Evolutionary conservation across 2,888 invertebrate species (phyloP).

Genomic region (Napeogenes sylphis): DNA sequence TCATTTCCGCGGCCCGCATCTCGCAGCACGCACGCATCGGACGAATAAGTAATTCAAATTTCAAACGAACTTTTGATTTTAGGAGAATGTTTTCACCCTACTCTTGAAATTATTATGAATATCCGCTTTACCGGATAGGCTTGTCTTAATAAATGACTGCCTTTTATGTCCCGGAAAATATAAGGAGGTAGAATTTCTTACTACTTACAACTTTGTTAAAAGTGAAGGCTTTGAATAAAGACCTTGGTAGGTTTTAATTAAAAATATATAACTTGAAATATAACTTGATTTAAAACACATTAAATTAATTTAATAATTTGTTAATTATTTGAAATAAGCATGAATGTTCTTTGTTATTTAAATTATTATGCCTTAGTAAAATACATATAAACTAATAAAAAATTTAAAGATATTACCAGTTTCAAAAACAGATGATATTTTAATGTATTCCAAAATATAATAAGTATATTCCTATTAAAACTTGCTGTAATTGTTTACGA

Average conservation of each 20-base stretch:
- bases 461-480: too few species aligned
- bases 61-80: conserved; percentile 76
- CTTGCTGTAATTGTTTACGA: too few species aligned
- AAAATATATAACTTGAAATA: neutral
- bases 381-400: too few species aligned
- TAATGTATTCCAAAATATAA: too few species aligned
- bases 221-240: neutral
- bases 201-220: conserved; percentile 2
- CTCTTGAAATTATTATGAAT: conserved; percentile 72
- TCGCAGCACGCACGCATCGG: conserved; percentile 71
- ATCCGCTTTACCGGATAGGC: conserved; percentile 51
- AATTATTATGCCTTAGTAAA: too few species aligned
- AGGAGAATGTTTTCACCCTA: conserved; percentile 63
- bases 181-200: conserved; percentile 17
- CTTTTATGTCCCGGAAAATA: conserved; percentile 21
- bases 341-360: too few species aligned
- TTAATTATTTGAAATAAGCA: too few species aligned
- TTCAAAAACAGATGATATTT: too few species aligned
- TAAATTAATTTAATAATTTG: too few species aligned
- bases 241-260: neutral
- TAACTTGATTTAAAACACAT: too few species aligned
- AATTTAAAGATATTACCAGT: too few species aligned
- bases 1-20: conserved; percentile 65
- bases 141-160: conserved; percentile 24
- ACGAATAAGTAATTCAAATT: conserved; percentile 77